Evolutionary conservation across 1,140 invertebrate genomes (phyloP).

Genomic region (Pinna nobilis): DNA sequence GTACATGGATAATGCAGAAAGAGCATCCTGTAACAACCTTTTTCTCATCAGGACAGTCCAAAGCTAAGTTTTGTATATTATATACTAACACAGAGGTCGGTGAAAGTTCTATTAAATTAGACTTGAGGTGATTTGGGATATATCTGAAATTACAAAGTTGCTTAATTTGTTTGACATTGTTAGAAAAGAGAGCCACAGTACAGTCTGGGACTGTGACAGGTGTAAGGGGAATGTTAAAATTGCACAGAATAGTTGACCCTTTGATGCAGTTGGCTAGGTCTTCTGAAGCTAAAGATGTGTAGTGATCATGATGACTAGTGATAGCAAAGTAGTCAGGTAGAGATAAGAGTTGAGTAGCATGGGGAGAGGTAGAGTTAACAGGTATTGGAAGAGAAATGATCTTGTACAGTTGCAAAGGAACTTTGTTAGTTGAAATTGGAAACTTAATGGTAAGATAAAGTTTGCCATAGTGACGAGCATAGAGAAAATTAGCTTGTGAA

Average conservation of each 20-base stretch:
- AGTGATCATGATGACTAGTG: constrained; percentile 24
- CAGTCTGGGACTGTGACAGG: constrained; percentile 5
- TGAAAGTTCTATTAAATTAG: constrained; percentile 20
- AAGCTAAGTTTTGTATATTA: constrained; percentile 1
- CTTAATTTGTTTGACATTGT: constrained; percentile 4
- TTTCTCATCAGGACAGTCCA: constrained; percentile 6
- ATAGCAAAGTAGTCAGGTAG: constrained; percentile 28
- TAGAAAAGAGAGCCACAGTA: constrained; percentile 12
- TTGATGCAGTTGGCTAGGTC: constrained; percentile 13
- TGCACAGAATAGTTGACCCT: neutral
- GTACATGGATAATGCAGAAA: constrained; percentile 14
- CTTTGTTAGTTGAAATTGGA: constrained; percentile 20
- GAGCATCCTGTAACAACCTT: neutral
- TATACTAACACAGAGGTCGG: constrained; percentile 22
- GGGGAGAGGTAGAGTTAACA: constrained; percentile 12
- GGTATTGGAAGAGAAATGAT: constrained; percentile 28
- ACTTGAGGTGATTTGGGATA: constrained; percentile 7
- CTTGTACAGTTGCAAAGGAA: constrained; percentile 23
- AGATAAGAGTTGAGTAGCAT: constrained; percentile 29
- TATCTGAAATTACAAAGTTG: constrained; percentile 29
- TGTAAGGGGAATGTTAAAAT: constrained; percentile 14
- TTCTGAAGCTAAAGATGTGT: neutral
- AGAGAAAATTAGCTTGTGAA: constrained; percentile 23
- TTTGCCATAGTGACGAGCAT: constrained; percentile 9
- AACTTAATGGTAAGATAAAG: constrained; percentile 30